Base-by-base conservation (phyloP, 2,113 vertebrate species). In the Indicator indicator region DNA sequence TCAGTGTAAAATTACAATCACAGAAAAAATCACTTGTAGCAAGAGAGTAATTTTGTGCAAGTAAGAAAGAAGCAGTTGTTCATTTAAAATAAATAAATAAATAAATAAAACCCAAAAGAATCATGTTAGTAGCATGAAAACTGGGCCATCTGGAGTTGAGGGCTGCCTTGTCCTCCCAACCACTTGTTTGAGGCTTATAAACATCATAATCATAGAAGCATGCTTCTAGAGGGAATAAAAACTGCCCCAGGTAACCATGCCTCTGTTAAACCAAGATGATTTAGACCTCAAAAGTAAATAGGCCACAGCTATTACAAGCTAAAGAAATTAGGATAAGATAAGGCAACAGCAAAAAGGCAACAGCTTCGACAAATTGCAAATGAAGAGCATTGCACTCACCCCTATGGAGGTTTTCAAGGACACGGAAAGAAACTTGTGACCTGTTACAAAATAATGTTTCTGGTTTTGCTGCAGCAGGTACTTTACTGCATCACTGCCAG, bases 251-350 rank as follows among this genome's bases (percentile, higher is more conserved):
- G 92, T 95, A 90, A 88, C 77, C 91, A 67, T 32, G 50, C 14
- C 73, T 84, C 67, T 84, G 83, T 76, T 82, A 75, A 86, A 93
- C 58, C 58, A 88, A 59, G 70, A 87, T 32, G 60, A 94, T 87
- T 89, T 67, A 95, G 92, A 70, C 83, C 90, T 94, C 72, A 40
- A 27, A 83, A 93, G 72, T 65, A 94, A 95, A 95, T 95, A 92
- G 94, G 94, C 68, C 88, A 72, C 50, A 36, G 86, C 67, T 95
- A 95, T 88, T 91, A 90, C 73, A 71, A 80, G 93, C 60, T 54
- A 36, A 93, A 87, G 74, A 90, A 96, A 96, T 86, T 69, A 95
- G 90, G 95, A 78, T 92, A 81, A 54, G 50, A 67, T 78, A 85
- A 94, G 82, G 83, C 87, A 96, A 83, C 64, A 55, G 12, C 67